Conservation (phyloP, 1,140 invertebrate species). For the Drosophila pallidifrons region DNA sequence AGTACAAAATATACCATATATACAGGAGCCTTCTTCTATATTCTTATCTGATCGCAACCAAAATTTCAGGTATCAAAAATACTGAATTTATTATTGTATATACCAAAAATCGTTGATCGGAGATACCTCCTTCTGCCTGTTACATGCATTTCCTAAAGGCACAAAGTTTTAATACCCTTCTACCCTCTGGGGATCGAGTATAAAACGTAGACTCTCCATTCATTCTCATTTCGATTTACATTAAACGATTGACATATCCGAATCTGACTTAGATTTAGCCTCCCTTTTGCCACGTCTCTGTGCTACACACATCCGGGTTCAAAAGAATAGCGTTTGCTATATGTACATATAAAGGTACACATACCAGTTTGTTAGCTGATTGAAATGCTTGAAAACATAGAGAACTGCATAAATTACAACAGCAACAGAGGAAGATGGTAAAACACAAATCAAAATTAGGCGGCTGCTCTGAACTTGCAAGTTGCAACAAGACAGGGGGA, state of each 20-base stretch:
- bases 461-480: constrained; percentile 26
- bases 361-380: constrained; percentile 67
- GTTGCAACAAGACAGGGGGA: constrained; percentile 11
- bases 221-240: neutral
- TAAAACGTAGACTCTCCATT: too few relatives aligned
- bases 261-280: neutral
- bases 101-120: too few relatives aligned
- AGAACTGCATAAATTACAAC: constrained; percentile 66
- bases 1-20: too few relatives aligned
- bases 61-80: too few relatives aligned
- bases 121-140: too few relatives aligned
- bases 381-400: constrained; percentile 65
- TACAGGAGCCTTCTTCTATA: too few relatives aligned
- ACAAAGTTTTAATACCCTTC: too few relatives aligned
- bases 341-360: constrained; percentile 3
- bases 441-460: constrained; percentile 8
- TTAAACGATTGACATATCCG: neutral
- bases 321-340: constrained; percentile 45
- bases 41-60: too few relatives aligned
- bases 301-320: constrained; percentile 58
- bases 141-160: too few relatives aligned
- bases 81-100: too few relatives aligned
- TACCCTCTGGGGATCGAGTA: too few relatives aligned
- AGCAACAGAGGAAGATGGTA: constrained; percentile 7
- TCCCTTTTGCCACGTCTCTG: constrained; percentile 7